Base-by-base conservation (phyloP, 2,113 vertebrate genomes). In the Anser cygnoides region DNA sequence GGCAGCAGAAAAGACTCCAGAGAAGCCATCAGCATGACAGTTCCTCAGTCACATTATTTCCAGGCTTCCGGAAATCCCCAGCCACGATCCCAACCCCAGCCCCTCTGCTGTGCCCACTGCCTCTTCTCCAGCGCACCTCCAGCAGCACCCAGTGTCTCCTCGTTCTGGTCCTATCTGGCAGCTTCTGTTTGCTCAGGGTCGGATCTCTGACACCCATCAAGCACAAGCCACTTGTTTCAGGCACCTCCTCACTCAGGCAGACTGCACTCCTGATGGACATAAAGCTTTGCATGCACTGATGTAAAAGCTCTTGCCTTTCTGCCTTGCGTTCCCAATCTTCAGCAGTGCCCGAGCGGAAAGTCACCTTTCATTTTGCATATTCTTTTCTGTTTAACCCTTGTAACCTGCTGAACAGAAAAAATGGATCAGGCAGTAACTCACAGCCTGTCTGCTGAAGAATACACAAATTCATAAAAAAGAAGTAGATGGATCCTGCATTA, bases 131-230 rank as follows among this genome's bases (percentile, higher is more conserved):
- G 28, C 3, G 9, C 55, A 57, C 31, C 81, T 84, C 52, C 61
- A 84, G 59, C 46, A 81, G 37, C 46, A 67, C 1, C 0, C 0
- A 39, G 41, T 4, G 3, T 6, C 67, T 94, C 72, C 44, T 57
- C 49, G 44, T 26, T 29, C 6, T 1, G 20, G n/a, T 83, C 49
- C 63, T 54, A 49, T 35, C 49, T 52, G 20, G 43, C 31, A 13
- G 1, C 0, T 63, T 85, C 82, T 83, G 49, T 63, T 83, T 33
- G 15, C 59, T 78, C 7, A 2, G 58, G 9, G 50, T 49, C 81
- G 65, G 57, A 61, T 73, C 90, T 49, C 84, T 65, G 58, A 54
- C 82, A 96, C 83, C 83, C 85, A 80, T 88, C 88, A 92, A 84
- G 85, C 33, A 49, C 0, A 3, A 85, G 35, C 13, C 67, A 20